Evolutionary conservation across 2,113 vertebrate genomes (phyloP).

Genomic region (Polypterus senegalus): DNA sequence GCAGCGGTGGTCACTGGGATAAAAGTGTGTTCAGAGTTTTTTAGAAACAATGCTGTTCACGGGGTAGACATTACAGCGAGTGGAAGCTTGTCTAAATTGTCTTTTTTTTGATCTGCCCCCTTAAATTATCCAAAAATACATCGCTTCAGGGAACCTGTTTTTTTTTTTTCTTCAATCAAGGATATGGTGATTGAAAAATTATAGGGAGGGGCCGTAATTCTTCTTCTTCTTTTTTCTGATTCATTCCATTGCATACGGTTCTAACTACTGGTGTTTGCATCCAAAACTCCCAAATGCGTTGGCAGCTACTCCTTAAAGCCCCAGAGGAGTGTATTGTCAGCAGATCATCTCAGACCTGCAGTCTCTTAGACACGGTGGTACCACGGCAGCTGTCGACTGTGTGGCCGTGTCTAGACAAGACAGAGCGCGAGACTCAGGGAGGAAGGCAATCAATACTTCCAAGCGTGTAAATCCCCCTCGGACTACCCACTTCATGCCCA

Average conservation of each 20-base stretch:
- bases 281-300: neutral
- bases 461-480: too few species aligned
- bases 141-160: slow-evolving; percentile 2
- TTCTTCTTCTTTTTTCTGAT: neutral
- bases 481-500: too few species aligned
- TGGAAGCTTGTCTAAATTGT: neutral
- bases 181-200: slow-evolving; percentile 5
- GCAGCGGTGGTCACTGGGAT: too few species aligned
- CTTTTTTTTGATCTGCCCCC: neutral
- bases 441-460: too few species aligned
- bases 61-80: neutral
- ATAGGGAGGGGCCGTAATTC: neutral
- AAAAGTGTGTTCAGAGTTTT: neutral
- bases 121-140: slow-evolving; percentile 2
- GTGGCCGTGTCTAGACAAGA: too few species aligned
- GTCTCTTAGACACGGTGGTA: too few species aligned
- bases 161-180: neutral
- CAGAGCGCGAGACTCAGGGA: too few species aligned
- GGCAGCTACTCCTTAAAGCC: neutral
- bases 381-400: too few species aligned
- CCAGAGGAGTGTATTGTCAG: too few species aligned
- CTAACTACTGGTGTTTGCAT: neutral
- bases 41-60: neutral
- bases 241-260: neutral
- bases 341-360: too few species aligned